phyloP scores from a whole-genome alignment of 2,113 vertebrate species.

The Callipepla squamata region DNA sequence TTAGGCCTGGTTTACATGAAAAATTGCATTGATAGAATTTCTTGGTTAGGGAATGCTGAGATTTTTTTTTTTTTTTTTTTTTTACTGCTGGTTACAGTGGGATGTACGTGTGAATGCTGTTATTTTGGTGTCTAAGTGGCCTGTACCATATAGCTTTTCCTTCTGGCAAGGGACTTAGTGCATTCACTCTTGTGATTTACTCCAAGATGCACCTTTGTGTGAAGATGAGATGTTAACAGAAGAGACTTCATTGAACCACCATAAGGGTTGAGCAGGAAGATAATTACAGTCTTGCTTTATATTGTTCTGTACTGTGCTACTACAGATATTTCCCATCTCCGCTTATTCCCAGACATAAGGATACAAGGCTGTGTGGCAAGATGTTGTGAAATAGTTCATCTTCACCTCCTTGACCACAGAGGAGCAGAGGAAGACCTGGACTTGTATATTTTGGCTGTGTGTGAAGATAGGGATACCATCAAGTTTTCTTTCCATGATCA shows the following conservation, averaged over 20 bases:
- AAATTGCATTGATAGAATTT: not conserved
- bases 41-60: not conserved
- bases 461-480: not conserved
- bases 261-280: slow-evolving; percentile 10
- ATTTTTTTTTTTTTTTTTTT: not conserved
- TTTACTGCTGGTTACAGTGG: not conserved
- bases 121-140: not conserved
- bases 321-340: not conserved
- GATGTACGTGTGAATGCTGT: not conserved
- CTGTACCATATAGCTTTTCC: not conserved
- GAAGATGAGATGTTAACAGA: not conserved
- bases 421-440: not conserved
- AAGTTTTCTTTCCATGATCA: not conserved
- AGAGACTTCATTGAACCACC: not conserved
- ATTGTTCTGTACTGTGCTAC: not conserved
- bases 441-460: not conserved
- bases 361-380: not conserved
- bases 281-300: slow-evolving; percentile 38
- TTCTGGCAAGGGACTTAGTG: not conserved
- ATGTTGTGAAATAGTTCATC: not conserved
- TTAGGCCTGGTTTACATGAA: not conserved
- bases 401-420: not conserved
- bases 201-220: not conserved
- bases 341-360: not conserved
- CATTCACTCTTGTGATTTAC: not conserved